Evolutionary conservation across 2,797 vertebrate genomes (phyloP).

Genomic region (Loris lydekkerianus): DNA sequence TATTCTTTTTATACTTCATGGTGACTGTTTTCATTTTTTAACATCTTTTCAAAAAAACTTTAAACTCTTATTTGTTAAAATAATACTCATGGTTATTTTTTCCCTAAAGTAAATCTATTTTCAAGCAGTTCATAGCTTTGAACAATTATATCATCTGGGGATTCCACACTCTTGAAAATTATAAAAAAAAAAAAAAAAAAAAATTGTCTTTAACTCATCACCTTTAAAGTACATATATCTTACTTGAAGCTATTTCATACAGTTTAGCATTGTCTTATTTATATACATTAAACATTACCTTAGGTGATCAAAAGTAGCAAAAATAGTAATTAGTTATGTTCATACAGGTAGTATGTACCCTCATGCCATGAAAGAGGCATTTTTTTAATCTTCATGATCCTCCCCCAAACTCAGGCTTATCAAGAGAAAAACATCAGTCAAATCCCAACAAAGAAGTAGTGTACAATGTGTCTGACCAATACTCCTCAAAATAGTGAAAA

Average conservation of each 20-base stretch:
- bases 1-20: background rate
- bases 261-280: background rate
- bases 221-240: background rate
- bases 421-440: background rate
- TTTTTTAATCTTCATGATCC: background rate
- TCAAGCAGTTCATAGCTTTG: background rate
- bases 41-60: background rate
- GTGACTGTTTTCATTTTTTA: background rate
- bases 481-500: too few relatives aligned
- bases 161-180: background rate
- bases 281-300: background rate
- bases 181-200: too few relatives aligned
- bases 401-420: background rate
- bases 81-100: background rate
- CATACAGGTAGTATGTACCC: too few relatives aligned
- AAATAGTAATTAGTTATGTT: background rate
- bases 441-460: background rate
- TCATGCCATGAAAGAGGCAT: background rate
- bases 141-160: background rate
- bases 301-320: background rate
- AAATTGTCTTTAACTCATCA: background rate
- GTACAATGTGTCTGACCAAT: background rate
- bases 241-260: background rate
- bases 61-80: background rate
- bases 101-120: background rate